Evolutionary conservation across 2,113 vertebrate species (phyloP).

Genomic region (Lynx canadensis): DNA sequence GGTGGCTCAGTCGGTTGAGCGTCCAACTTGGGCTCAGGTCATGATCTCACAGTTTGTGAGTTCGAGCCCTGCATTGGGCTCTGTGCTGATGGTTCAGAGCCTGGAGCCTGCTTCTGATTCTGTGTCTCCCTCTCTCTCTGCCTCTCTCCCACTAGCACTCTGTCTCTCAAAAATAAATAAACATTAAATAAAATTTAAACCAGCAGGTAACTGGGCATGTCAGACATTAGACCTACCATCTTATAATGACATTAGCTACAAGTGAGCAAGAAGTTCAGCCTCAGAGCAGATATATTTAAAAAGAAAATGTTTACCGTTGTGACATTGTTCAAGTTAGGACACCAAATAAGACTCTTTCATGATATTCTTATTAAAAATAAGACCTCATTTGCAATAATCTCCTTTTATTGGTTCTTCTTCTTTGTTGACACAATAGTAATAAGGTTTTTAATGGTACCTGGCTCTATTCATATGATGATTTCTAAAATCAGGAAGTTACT

Average conservation of each 20-base stretch:
- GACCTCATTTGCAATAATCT: background rate
- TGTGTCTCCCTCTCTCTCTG: too few species aligned
- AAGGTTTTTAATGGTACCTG: background rate
- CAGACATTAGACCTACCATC: background rate
- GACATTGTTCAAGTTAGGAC: conserved; percentile 13
- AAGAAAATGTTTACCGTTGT: background rate
- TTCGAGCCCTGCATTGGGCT: too few species aligned
- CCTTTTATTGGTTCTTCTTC: background rate
- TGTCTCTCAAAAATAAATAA: too few species aligned
- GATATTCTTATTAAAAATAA: conserved; percentile 50
- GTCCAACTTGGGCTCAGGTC: too few species aligned
- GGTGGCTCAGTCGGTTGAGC: too few species aligned
- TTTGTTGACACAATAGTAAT: conserved; percentile 27
- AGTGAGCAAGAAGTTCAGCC: conserved; percentile 6
- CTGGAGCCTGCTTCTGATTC: too few species aligned
- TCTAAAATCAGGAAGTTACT: conserved; percentile 50
- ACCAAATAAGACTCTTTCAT: background rate
- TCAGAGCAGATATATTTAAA: background rate
- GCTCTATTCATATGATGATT: background rate
- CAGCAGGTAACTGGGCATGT: background rate
- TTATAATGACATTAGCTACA: conserved; percentile 4
- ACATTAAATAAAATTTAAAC: background rate
- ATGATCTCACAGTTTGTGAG: too few species aligned
- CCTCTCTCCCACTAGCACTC: too few species aligned
- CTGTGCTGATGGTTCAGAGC: too few species aligned